Base-by-base conservation (phyloP, 2,113 vertebrate species). In the Paedocypris sp. region DNA sequence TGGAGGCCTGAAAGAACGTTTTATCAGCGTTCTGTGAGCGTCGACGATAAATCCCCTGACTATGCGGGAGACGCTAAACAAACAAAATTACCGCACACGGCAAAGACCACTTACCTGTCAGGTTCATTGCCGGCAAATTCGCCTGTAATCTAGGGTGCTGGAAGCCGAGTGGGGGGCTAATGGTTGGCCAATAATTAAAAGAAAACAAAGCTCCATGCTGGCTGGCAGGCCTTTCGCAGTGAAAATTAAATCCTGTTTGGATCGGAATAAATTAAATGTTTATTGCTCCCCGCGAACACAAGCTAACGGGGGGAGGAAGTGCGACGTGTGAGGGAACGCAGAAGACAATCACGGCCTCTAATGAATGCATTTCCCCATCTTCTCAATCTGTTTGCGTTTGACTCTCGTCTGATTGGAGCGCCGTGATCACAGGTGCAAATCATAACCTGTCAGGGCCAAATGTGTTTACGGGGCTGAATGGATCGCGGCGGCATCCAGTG, bases 221-320 rank as follows among this genome's bases (percentile, higher is more conserved):
- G 60, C 61, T 48, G 64, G 60, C 56, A 45, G 65, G 53, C 62
- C 49, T 42, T 47, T 51, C 64, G 49, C 35, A n/a, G 35, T 39
- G 61, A 71, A 76, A 72, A 74, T 74, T 70, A 74, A 75, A 73
- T 64, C 65, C 70, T 66, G 48, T 67, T 70, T 41, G 53, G 61
- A 75, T 70, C 58, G 46, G 50, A 70, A 75, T 73, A 75, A 70
- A 75, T 75, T 69, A 70, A 60, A 73, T 58, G 53, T 73, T 70
- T 73, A 70, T 66, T 66, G 64, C 61, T 49, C 53, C 36, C 32
- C 7, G 32, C 42, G 60, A 62, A 45, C 45, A 16, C 26, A 8
- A 7, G 25, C 32, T 29, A 41, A 38, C 11, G 38, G 31, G 22
- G 38, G 48, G 52, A 39, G 52, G 62, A 69, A 71, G 66, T 46